A percentile compares a stretch with the other conserved stretches of the same genome.
These are phyloP conservation scores for Piscicola geometra DNA, from an alignment of 2,888 invertebrate genomes.

Conservation along the genomic window DNA sequence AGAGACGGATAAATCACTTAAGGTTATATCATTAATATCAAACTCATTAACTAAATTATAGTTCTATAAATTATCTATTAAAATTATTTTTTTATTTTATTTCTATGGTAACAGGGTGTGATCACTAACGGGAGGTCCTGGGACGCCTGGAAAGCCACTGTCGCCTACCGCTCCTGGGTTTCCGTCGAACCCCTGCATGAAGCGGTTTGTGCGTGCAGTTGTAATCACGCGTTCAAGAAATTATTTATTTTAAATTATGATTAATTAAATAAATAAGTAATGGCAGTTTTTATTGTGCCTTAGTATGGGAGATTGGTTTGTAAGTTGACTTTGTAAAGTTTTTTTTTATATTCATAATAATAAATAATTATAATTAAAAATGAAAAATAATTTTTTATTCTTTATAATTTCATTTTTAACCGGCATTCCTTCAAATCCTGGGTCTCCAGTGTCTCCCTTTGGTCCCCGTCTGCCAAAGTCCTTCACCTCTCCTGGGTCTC, in stretches of 20 bases:
- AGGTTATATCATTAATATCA: too few species aligned
- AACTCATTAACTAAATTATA: too few species aligned
- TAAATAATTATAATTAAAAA: background rate
- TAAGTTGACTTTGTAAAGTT: too few species aligned
- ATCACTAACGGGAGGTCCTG: background rate
- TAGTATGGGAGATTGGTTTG: too few species aligned
- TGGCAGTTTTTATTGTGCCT: too few species aligned
- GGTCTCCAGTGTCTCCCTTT: slow-evolving; percentile 23
- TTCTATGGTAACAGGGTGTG: background rate
- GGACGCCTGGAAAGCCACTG: background rate
- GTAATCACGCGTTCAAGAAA: too few species aligned
- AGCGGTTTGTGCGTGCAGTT: too few species aligned
- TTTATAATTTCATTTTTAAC: slow-evolving; percentile 10
- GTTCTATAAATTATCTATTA: background rate
- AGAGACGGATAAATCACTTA: too few species aligned
- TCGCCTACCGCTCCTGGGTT: background rate
- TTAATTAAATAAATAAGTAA: too few species aligned
- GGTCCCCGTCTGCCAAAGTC: background rate
- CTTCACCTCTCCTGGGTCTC: slow-evolving; percentile 26
- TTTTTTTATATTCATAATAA: too few species aligned
- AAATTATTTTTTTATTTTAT: background rate
- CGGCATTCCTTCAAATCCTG: slow-evolving; percentile 32
- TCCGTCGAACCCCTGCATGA: background rate
- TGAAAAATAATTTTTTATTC: background rate
- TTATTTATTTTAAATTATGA: too few species aligned